Conservation (phyloP, 2,888 invertebrate species). For the Hemistola chrysoprasaria region DNA sequence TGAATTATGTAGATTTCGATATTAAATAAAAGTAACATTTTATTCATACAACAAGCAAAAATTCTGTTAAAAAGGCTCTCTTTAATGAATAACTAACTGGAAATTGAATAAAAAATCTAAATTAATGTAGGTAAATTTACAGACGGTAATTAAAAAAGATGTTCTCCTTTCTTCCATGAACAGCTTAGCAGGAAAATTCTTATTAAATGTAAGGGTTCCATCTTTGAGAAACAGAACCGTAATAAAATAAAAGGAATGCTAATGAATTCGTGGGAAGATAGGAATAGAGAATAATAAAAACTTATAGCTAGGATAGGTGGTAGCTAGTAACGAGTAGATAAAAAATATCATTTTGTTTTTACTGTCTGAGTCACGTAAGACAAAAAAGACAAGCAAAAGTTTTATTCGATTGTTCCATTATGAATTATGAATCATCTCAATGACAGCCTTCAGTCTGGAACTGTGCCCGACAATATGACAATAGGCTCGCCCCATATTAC, state of each 20-base stretch:
- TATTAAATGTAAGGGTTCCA: slow-evolving; percentile 19
- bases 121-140: slow-evolving; percentile 16
- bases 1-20: too few relatives aligned
- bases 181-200: slow-evolving; percentile 15
- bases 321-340: slow-evolving; percentile 1
- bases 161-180: slow-evolving; percentile 14
- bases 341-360: not conserved
- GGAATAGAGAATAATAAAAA: slow-evolving; percentile 9
- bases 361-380: too few relatives aligned
- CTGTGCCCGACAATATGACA: too few relatives aligned
- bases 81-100: not conserved
- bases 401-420: too few relatives aligned
- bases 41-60: too few relatives aligned
- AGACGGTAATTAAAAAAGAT: slow-evolving; percentile 18
- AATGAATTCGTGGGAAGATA: slow-evolving; percentile 19
- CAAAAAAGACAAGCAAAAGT: too few relatives aligned
- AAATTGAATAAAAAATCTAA: slow-evolving; percentile 11
- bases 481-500: too few relatives aligned
- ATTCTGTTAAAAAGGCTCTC: not conserved
- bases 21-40: too few relatives aligned
- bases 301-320: slow-evolving; percentile 7
- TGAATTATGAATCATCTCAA: too few relatives aligned
- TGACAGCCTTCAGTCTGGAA: too few relatives aligned
- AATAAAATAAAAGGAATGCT: slow-evolving; percentile 25
- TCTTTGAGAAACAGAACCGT: slow-evolving; percentile 15